Base-by-base conservation (phyloP, 2,797 vertebrate species). In the Lacerta bilineata region DNA sequence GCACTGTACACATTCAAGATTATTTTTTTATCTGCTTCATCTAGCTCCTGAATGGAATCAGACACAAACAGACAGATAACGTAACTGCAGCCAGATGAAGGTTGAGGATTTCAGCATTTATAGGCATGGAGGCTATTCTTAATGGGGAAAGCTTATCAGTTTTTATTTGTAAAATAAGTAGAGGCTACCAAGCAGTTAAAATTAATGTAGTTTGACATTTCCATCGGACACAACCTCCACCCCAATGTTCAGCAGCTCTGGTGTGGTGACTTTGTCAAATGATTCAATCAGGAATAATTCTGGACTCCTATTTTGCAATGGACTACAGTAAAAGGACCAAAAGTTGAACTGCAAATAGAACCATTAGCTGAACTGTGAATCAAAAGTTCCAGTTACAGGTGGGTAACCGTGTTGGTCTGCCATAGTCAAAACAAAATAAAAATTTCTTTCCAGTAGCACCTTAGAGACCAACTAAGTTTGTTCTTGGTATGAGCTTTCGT, bases 1-100 rank as follows among this genome's bases (percentile, higher is more conserved):
- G 93, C 89, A 88, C 77, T 93, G 36, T 96, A 97, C 33, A 95
- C 94, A 83, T 90, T 93, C 87, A 79, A 91, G 93, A 97, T 96
- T 68, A 97, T 95, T 92, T 90, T 89, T 80, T 92, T 94, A 71
- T 97, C 97, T 83, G 90, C 61, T 90, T 95, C 95, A 89, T 94
- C 92, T 84, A 94, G 95, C 27, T 96, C 95, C 97, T 98, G 80
- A 50, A 91, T 82, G 81, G 88, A 95, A 92, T 85, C 17, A 88
- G 5, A 93, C 10, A 92, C 0, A 91, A 1, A 84, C 59, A 93
- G 77, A 8, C 1, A 90, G 1, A 79, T 27, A 50, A 80, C 87
- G 29, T 29, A 74, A 0, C 13, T 18, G 83, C 11, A 88, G 6
- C 43, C 3, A 1, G 27, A 89, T 41, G 25, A 81, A 50, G 46